Conservation (phyloP, 2,888 invertebrate genomes). For the Cerastis leucographa region DNA sequence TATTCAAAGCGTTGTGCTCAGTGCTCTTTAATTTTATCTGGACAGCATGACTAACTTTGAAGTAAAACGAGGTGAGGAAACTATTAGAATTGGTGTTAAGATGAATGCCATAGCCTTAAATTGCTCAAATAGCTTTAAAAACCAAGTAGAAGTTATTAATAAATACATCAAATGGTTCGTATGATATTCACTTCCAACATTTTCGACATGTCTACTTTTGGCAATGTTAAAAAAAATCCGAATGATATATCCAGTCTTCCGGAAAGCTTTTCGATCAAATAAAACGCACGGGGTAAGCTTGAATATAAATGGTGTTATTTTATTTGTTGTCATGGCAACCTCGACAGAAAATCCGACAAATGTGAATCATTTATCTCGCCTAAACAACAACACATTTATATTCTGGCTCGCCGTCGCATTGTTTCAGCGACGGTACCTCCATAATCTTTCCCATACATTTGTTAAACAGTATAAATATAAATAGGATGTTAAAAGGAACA, state of each 20-base stretch:
- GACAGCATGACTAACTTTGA: neutral
- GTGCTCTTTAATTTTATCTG: neutral
- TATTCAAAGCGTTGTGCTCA: neutral
- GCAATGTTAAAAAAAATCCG: neutral
- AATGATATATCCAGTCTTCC: neutral
- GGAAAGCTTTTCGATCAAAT: conserved; percentile 9
- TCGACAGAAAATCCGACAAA: conserved; percentile 45
- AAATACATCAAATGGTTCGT: neutral
- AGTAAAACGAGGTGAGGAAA: neutral
- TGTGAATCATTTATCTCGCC: conserved; percentile 56
- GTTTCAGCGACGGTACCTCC: conserved; percentile 16
- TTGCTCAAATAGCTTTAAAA: neutral
- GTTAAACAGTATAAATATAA: conserved; percentile 26
- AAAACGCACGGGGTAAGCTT: conserved; percentile 17
- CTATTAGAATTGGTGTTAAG: neutral
- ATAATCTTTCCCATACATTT: conserved; percentile 33
- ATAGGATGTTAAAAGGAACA: conserved; percentile 13
- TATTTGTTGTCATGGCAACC: conserved; percentile 28
- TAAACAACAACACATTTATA: conserved; percentile 48
- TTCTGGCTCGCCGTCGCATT: conserved; percentile 25
- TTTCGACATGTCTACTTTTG: neutral
- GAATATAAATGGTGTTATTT: conserved; percentile 22
- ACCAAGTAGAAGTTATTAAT: neutral
- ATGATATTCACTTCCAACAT: neutral
- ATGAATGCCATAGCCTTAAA: neutral